Base-by-base conservation (phyloP, 2,888 invertebrate genomes). In the Macropis europaea region DNA sequence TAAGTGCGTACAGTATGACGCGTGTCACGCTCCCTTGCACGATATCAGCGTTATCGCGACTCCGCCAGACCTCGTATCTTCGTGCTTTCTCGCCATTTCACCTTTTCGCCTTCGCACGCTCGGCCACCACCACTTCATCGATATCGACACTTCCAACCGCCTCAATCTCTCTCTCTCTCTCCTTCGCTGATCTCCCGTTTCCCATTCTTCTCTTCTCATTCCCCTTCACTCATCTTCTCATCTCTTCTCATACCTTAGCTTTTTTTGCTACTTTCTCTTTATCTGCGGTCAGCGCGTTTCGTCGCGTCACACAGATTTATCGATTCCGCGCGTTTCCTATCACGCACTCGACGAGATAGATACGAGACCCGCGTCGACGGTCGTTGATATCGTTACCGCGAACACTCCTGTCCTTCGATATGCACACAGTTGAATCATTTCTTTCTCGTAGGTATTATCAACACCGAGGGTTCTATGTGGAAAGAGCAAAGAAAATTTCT, bases 401-500 rank as follows among this genome's bases (percentile, higher is more conserved):
- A 17, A 9, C 13, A 7, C 17, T 36, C 22, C 5, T 50, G 17
- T n/a, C 36, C n/a, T 15, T n/a, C n/a, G n/a, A n/a, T n/a, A n/a
- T n/a, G n/a, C n/a, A n/a, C n/a, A n/a, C n/a, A n/a, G n/a, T n/a
- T n/a, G 7, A 30, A 15, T 38, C 11, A 9, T 68, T 42, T 47
- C 43, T 48, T 15, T 50, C 32, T 79, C 83, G 52, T 92, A 97
- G 97, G 97, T 82, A 95, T 97, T 82, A 94, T 97, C 87, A 97
- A 97, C 90, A 95, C 96, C 83, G 95, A 95, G 80, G 97, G 97
- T 72, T 94, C 94, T 79, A 91, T 97, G 83, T 97, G 97, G 97
- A 97, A 96, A 90, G 96, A 95, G 84, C 97, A 97, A 89, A 92
- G 97, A 67, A 93, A 95, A 77, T 97, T 97, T 90, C 91, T 97